Conservation (phyloP, 2,888 invertebrate species). For the Cabera pusaria region DNA sequence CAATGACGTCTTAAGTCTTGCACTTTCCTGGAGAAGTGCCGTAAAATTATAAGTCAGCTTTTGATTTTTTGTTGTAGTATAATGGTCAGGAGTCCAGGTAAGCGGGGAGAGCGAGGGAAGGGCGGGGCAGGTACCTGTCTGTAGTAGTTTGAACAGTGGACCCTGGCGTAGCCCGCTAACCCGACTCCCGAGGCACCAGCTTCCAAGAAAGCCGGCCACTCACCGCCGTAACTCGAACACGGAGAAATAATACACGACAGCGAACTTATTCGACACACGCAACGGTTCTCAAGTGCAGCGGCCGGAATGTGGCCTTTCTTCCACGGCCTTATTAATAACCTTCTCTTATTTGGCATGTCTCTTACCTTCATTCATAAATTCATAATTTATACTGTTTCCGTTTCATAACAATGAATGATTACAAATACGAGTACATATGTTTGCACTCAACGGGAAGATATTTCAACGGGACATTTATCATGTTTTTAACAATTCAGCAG, state of each 20-base stretch:
- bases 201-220: constrained; percentile 53
- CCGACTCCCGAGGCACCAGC: constrained; percentile 33
- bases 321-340: too few species aligned
- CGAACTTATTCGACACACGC: constrained; percentile 38
- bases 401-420: too few species aligned
- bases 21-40: constrained; percentile 35
- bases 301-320: constrained; percentile 12
- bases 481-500: too few species aligned
- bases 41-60: constrained; percentile 40
- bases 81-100: constrained; percentile 38
- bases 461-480: too few species aligned
- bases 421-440: too few species aligned
- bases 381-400: too few species aligned
- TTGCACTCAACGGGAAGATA: too few species aligned
- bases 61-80: constrained; percentile 40
- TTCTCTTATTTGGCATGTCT: too few species aligned
- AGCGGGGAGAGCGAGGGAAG: constrained; percentile 44
- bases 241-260: constrained; percentile 38
- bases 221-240: constrained; percentile 35
- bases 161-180: constrained; percentile 49
- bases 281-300: constrained; percentile 24
- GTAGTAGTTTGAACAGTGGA: constrained; percentile 33
- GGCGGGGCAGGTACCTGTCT: constrained; percentile 47
- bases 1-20: constrained; percentile 38
- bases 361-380: too few species aligned